Percentiles rank a stretch among this genome's conserved stretches.
Evolutionary conservation across 2,113 vertebrate genomes (phyloP).

Genomic region (Trochalopteron elliotii): DNA sequence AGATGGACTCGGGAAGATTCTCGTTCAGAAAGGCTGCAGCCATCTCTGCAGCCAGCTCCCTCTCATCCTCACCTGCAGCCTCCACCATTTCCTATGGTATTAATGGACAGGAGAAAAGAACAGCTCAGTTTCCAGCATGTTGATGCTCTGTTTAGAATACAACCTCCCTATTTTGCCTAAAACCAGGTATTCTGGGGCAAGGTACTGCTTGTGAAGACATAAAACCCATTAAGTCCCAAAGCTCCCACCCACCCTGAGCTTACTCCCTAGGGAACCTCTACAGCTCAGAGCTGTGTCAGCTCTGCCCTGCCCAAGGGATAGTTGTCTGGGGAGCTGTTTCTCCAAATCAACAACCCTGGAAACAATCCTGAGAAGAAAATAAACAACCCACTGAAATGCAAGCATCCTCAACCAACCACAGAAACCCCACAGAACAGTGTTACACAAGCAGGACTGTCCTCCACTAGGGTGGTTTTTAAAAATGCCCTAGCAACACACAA

Average conservation of each 20-base stretch:
- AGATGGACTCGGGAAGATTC: constrained; percentile 95
- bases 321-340: neutral
- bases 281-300: neutral
- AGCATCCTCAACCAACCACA: neutral
- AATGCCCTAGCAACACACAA: neutral
- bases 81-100: constrained; percentile 93
- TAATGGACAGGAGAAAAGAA: neutral
- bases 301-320: neutral
- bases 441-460: neutral
- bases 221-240: neutral
- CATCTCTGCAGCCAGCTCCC: constrained; percentile 97
- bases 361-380: neutral
- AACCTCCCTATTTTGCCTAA: neutral
- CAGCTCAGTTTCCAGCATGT: neutral
- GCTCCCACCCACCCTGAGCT: neutral
- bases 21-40: constrained; percentile 97
- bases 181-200: neutral
- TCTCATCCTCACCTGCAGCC: constrained; percentile 95
- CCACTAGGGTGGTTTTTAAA: fast-evolving
- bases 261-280: neutral
- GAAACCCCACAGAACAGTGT: neutral
- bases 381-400: neutral
- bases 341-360: neutral
- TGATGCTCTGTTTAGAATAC: neutral
- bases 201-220: neutral